Conservation (phyloP, 1,140 invertebrate species). For the Zaprionus kolodkinae region DNA sequence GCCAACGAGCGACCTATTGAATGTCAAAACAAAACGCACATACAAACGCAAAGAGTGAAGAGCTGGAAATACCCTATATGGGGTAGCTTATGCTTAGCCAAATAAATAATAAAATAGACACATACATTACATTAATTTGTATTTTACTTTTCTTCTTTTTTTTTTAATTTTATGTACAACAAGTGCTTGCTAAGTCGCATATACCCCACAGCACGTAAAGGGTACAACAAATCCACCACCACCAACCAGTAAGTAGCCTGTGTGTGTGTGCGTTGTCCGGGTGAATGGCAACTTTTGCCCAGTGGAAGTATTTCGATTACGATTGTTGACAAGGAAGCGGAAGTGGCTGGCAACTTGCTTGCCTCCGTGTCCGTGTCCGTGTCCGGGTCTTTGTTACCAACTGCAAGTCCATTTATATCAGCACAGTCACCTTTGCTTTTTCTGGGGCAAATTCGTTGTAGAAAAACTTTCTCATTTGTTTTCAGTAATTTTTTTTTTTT, state of each 20-base stretch:
- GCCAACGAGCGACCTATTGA: conserved; percentile 52
- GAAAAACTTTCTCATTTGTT: not conserved
- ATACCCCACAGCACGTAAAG: not conserved
- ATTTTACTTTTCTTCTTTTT: no score
- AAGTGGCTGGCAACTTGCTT: conserved; percentile 53
- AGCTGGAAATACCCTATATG: conserved; percentile 10
- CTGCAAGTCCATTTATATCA: not conserved
- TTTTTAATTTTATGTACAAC: no score
- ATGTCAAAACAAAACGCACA: conserved; percentile 61
- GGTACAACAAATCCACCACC: conserved; percentile 29
- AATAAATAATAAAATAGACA: no score
- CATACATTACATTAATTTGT: no score
- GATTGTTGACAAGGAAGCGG: conserved; percentile 71
- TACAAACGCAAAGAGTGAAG: not conserved
- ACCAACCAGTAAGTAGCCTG: not conserved
- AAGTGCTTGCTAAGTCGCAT: not conserved
- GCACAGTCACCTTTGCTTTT: not conserved
- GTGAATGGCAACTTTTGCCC: conserved; percentile 49
- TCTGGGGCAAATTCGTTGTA: not conserved
- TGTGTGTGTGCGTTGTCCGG: conserved; percentile 36
- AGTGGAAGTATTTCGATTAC: conserved; percentile 77
- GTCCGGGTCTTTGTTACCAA: not conserved
- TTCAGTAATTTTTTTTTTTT: not conserved
- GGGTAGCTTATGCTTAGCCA: no score
- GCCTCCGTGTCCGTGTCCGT: not conserved